A percentile compares a stretch with the other conserved stretches of the same genome.
Conservation (phyloP, 2,888 invertebrate genomes). For the Brachypterus glaber region DNA sequence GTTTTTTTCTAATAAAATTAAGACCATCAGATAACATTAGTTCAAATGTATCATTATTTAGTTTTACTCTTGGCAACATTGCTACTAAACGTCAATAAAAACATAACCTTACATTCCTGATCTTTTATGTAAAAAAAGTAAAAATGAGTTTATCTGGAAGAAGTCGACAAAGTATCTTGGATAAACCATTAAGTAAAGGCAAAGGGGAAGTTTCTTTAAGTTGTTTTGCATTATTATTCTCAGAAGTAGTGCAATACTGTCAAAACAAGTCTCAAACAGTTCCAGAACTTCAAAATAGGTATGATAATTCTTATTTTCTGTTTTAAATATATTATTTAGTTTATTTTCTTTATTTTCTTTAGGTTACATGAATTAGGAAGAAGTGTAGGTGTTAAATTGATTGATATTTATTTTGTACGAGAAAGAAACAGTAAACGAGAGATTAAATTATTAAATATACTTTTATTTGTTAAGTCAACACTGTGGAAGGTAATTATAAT, state of each 20-base stretch:
- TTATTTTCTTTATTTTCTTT: constrained; percentile 19
- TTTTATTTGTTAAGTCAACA: constrained; percentile 90
- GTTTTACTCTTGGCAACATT: background rate
- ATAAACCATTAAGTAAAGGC: constrained; percentile 85
- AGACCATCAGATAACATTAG: too few relatives aligned
- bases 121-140: background rate
- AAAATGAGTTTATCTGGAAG: constrained; percentile 42
- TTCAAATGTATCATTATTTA: too few relatives aligned
- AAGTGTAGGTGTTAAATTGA: constrained; percentile 86
- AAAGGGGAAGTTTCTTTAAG: constrained; percentile 87
- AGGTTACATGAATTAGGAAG: constrained; percentile 91
- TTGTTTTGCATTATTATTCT: constrained; percentile 90
- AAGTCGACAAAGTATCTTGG: constrained; percentile 71
- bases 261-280: constrained; percentile 93
- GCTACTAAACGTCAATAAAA: constrained; percentile 28
- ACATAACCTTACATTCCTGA: constrained; percentile 87
- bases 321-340: constrained; percentile 5
- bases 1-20: too few relatives aligned
- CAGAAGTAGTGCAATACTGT: constrained; percentile 96
- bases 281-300: constrained; percentile 92
- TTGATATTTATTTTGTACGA: constrained; percentile 88
- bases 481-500: constrained; percentile 76
- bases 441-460: constrained; percentile 86
- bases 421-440: constrained; percentile 92
- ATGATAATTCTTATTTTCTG: constrained; percentile 6